Evolutionary conservation across 2,888 invertebrate species (phyloP), one percentile per base, ranked within the genome.

Genomic region (Stramonita haemastoma): DNA sequence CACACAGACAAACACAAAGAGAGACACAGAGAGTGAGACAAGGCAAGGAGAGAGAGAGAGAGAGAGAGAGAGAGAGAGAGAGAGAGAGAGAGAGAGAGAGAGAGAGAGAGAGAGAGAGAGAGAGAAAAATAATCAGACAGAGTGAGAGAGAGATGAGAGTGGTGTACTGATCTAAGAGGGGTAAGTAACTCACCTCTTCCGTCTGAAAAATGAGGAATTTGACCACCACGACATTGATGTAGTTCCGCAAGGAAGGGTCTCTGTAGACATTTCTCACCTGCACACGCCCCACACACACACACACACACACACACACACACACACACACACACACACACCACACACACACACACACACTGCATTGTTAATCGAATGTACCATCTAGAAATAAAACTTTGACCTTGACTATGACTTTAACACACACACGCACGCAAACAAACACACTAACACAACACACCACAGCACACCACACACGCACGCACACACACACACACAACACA

Each of bases 171-270:
- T 46, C 46, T 46, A 46, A 34, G 2, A 77, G 34, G 34, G 1
- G 79, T 8, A n/a, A 15, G 17, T 88, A 66, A 93, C 94, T 95
- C 94, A 96, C 96, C 94, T 95, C 92, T 90, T 94, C 93, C 89
- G 95, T 94, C 88, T 95, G 93, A 90, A 96, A 95, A 60, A 97
- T 96, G 91, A 97, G 95, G 91, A 98, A 97, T 94, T 97, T 97
- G 57, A 98, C 97, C 66, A 98, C 97, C 5, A 98, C 97, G 89
- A 98, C 97, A 93, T 97, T 97, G 92, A 98, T 97, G 77, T 98
- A 97, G 95, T 98, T 98, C 26, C 98, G 98, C 90, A 98, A 97
- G 89, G 97, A 97, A 34, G 97, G 97, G 95, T 98, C 98, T 97
- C 97, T 97, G 96, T 97, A 98, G 92, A 96, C 94, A 92, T 93